Conservation (phyloP, 2,888 invertebrate species). For the Trichogramma evanescens region DNA sequence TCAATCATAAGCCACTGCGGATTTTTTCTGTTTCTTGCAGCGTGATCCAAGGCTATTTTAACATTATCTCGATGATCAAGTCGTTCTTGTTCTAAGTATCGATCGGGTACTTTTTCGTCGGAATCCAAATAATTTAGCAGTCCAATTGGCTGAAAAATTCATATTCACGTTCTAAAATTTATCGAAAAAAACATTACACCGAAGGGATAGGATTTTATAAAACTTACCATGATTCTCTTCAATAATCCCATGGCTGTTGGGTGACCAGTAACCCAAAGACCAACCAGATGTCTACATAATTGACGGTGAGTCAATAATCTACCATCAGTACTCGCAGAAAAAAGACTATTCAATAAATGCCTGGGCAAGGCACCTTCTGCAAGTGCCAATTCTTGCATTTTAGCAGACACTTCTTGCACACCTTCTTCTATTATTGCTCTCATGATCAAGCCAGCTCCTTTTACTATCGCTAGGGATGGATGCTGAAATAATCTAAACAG, state of each 20-base stretch:
- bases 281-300: conserved; percentile 87
- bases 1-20: conserved; percentile 68
- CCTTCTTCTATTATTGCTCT: conserved; percentile 97
- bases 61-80: conserved; percentile 86
- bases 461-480: conserved; percentile 95
- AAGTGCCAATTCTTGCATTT: conserved; percentile 92
- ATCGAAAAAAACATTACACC: too few species aligned
- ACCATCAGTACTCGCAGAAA: conserved; percentile 73
- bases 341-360: conserved; percentile 85
- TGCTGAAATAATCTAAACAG: conserved; percentile 91
- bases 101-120: conserved; percentile 71
- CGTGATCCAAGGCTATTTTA: conserved; percentile 81
- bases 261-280: conserved; percentile 93
- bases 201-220: not conserved
- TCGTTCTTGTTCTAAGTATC: conserved; percentile 63
- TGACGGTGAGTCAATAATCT: conserved; percentile 79
- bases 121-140: conserved; percentile 84
- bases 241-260: conserved; percentile 82
- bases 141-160: conserved; percentile 72
- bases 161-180: not conserved
- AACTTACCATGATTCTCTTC: conserved; percentile 72
- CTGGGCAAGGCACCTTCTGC: conserved; percentile 94
- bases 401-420: conserved; percentile 78
- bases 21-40: conserved; percentile 60
- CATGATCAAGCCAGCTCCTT: conserved; percentile 96